These are phyloP conservation scores for Microchirus variegatus DNA, from an alignment of 2,797 vertebrate genomes.

Conservation along the genomic window DNA sequence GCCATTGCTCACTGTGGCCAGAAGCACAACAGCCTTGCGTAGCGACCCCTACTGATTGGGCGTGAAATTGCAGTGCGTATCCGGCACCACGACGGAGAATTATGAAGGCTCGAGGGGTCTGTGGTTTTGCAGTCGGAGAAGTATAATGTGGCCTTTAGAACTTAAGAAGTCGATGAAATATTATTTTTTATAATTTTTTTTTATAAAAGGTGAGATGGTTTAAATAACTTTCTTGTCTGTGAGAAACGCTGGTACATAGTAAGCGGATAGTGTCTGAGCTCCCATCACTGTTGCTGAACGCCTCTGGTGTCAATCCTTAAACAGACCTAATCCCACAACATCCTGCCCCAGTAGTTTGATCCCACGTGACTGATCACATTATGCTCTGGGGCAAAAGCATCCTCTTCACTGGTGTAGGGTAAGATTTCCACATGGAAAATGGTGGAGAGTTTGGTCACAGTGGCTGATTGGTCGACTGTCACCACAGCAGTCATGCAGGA, in stretches of 20 bases:
- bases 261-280: constrained; percentile 11
- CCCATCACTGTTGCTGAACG: constrained; percentile 21
- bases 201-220: too few relatives aligned
- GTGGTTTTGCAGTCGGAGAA: too few relatives aligned
- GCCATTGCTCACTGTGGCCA: too few relatives aligned
- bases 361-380: constrained; percentile 8
- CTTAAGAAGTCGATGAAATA: too few relatives aligned
- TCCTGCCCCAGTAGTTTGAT: constrained; percentile 15
- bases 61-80: too few relatives aligned
- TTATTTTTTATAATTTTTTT: too few relatives aligned
- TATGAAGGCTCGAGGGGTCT: too few relatives aligned
- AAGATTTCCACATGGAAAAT: too few relatives aligned
- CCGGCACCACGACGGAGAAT: too few relatives aligned
- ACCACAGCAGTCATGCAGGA: constrained; percentile 6
- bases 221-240: not conserved
- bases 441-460: not conserved
- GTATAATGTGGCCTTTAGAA: too few relatives aligned
- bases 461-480: not conserved
- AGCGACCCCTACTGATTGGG: too few relatives aligned
- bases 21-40: too few relatives aligned
- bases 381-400: not conserved
- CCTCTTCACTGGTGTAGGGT: constrained; percentile 3
- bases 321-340: constrained; percentile 27
- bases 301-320: constrained; percentile 25
- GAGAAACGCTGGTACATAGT: constrained; percentile 6